Evolutionary conservation across 2,797 vertebrate species (phyloP).

Genomic region (Tinamus major): DNA sequence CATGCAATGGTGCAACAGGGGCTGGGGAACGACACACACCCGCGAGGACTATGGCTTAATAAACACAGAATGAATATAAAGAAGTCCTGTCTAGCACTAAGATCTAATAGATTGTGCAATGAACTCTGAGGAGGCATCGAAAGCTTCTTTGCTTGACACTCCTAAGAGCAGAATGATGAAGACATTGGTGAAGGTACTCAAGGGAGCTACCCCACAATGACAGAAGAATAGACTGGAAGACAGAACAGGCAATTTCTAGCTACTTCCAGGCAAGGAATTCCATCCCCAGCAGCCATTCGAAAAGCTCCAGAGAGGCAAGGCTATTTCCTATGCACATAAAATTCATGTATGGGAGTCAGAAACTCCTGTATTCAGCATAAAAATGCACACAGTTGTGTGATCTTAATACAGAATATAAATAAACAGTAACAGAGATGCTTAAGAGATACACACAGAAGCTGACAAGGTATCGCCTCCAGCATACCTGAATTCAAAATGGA

Average conservation of each 20-base stretch:
- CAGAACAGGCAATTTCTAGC: slow-evolving; percentile 29
- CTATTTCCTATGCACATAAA: slow-evolving; percentile 58
- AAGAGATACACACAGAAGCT: background rate
- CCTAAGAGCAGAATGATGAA: slow-evolving; percentile 57
- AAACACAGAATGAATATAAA: slow-evolving; percentile 41
- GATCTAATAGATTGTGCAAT: slow-evolving; percentile 42
- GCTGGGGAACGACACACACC: background rate
- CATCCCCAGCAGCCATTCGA: slow-evolving; percentile 38
- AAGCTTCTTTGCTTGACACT: slow-evolving; percentile 25
- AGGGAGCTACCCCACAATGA: slow-evolving; percentile 25
- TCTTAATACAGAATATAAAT: slow-evolving; percentile 44
- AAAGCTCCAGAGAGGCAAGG: slow-evolving; percentile 43
- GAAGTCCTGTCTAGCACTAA: slow-evolving; percentile 20
- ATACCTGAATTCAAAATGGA: slow-evolving; percentile 4
- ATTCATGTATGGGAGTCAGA: background rate
- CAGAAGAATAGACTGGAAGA: slow-evolving; percentile 18
- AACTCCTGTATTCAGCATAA: slow-evolving; percentile 46
- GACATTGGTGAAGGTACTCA: slow-evolving; percentile 38
- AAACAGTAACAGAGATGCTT: slow-evolving; percentile 55
- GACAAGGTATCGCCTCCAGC: slow-evolving; percentile 24
- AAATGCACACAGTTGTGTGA: slow-evolving; percentile 31
- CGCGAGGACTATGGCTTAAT: background rate
- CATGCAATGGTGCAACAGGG: background rate
- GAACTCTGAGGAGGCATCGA: slow-evolving; percentile 28
- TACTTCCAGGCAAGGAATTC: slow-evolving; percentile 36